phyloP scores from a whole-genome alignment of 35 echinoderm and acorn worm genomes.

The Ophiothrix spiculata region DNA sequence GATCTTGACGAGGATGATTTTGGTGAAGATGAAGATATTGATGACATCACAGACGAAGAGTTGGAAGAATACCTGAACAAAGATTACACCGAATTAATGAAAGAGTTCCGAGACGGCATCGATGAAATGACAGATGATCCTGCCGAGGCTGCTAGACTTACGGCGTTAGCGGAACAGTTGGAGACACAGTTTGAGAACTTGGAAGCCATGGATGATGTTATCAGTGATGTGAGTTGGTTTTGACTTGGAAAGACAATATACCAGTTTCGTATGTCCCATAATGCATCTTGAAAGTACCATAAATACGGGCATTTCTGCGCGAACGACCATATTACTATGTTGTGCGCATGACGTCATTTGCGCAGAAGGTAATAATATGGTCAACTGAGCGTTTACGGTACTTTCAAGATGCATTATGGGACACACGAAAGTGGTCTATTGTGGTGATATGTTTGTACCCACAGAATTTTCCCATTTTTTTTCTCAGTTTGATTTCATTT shows the following conservation, averaged over 20 bases:
- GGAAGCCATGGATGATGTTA: conserved; percentile 50
- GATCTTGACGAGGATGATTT: neutral
- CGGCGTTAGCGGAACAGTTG: conserved; percentile 35
- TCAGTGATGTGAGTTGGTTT: conserved; percentile 24
- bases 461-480: neutral
- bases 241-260: no score
- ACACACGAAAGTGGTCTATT: no score
- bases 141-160: conserved; percentile 17
- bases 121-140: conserved; percentile 16
- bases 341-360: no score
- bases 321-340: no score
- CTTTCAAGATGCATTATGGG: no score
- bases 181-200: conserved; percentile 49
- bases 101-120: conserved; percentile 33
- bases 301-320: no score
- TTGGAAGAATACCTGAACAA: conserved; percentile 32
- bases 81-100: conserved; percentile 41
- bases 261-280: no score
- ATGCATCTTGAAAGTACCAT: no score
- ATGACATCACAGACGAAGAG: conserved; percentile 47
- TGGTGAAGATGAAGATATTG: conserved; percentile 24
- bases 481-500: no score
- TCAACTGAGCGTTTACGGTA: no score
- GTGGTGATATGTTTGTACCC: neutral
- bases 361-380: no score